Evolutionary conservation across 2,797 vertebrate genomes (phyloP).

Genomic region (Parambassis ranga): DNA sequence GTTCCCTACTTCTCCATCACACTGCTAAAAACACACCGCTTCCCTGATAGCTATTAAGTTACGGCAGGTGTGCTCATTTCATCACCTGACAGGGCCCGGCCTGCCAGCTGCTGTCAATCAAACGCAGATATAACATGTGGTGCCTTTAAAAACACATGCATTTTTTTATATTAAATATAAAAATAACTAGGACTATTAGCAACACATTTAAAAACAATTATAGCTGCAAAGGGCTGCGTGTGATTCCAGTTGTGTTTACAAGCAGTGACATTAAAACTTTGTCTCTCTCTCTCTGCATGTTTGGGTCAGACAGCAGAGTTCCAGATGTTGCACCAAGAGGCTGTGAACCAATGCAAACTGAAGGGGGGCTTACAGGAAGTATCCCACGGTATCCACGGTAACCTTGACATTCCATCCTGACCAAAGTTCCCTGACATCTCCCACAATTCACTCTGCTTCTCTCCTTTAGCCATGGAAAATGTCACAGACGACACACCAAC

Average conservation of each 20-base stretch:
- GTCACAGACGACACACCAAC: constrained; percentile 3
- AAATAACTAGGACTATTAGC: too few species aligned
- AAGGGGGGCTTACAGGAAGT: constrained; percentile 68
- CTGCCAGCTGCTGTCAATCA: background rate
- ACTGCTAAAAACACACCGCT: background rate
- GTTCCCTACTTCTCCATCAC: background rate
- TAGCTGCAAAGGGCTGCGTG: background rate
- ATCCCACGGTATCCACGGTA: constrained; percentile 80
- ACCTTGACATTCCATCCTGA: constrained; percentile 77
- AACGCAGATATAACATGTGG: background rate
- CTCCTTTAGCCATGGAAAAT: constrained; percentile 25
- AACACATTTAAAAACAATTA: too few species aligned
- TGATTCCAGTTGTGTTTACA: constrained; percentile 13
- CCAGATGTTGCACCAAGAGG: constrained; percentile 73
- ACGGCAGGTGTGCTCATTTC: background rate
- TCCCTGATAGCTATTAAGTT: background rate
- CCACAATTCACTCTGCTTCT: constrained; percentile 64
- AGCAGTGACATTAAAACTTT: constrained; percentile 24
- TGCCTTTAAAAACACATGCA: too few species aligned
- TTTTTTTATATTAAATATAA: too few species aligned
- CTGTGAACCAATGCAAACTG: constrained; percentile 54
- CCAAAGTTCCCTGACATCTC: constrained; percentile 75
- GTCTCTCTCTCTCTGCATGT: constrained; percentile 47
- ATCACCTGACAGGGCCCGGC: background rate
- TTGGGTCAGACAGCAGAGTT: constrained; percentile 50